Conservation (phyloP, 2,888 invertebrate species). For the Apocheima hispidaria region DNA sequence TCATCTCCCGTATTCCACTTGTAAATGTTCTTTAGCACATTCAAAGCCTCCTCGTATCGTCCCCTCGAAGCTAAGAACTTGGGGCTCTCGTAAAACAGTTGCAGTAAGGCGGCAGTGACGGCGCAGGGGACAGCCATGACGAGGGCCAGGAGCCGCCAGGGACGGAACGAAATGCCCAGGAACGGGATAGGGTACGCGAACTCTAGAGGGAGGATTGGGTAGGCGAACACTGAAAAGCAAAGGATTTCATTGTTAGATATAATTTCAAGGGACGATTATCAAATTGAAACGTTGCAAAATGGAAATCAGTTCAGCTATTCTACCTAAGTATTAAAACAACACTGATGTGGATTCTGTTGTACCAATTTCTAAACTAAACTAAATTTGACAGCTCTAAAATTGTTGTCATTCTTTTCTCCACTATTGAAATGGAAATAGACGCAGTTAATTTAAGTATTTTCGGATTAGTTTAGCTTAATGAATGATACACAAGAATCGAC, state of each 20-base stretch:
- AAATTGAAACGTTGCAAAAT: too few relatives aligned
- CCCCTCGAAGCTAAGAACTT: conserved; percentile 89
- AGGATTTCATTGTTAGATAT: neutral
- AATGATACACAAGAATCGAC: too few relatives aligned
- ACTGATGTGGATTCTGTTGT: too few relatives aligned
- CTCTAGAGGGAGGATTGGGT: conserved; percentile 32
- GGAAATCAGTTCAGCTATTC: too few relatives aligned
- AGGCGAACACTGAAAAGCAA: conserved; percentile 36
- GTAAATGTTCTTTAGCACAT: conserved; percentile 72
- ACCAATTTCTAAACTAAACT: too few relatives aligned
- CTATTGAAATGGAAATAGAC: too few relatives aligned
- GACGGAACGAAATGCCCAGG: conserved; percentile 86
- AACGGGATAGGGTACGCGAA: conserved; percentile 82
- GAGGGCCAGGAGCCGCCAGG: conserved; percentile 92
- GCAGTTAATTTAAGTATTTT: too few relatives aligned
- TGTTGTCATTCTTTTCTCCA: too few relatives aligned
- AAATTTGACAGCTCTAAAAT: too few relatives aligned
- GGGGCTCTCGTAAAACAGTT: conserved; percentile 91
- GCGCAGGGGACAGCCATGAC: conserved; percentile 88
- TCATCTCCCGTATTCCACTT: conserved; percentile 69
- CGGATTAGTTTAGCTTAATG: too few relatives aligned
- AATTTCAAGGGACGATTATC: too few relatives aligned
- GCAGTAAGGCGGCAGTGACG: conserved; percentile 85
- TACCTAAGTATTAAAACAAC: too few relatives aligned
- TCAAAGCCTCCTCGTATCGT: conserved; percentile 85